phyloP scores from a whole-genome alignment of 2,113 vertebrate species.

The Anhinga anhinga region DNA sequence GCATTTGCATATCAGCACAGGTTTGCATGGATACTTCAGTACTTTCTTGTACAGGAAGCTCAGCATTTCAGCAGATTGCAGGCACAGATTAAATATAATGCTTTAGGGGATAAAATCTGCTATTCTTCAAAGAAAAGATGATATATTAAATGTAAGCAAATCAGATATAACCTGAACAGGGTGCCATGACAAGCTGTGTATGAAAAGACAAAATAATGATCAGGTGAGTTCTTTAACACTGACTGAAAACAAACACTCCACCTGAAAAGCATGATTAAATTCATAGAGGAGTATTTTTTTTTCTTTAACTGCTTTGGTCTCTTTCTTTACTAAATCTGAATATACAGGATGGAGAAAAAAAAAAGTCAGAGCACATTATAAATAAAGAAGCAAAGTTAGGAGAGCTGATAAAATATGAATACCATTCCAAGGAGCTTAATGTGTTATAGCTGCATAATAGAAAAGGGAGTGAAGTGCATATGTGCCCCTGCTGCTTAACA shows the following conservation, averaged over 20 bases:
- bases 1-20: neutral
- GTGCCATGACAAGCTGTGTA: neutral
- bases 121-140: neutral
- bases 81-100: neutral
- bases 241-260: neutral
- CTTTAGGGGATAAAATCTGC: neutral
- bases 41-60: neutral
- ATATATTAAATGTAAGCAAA: neutral
- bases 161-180: neutral
- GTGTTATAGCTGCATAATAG: constrained; percentile 54
- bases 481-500: constrained; percentile 48
- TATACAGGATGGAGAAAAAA: neutral
- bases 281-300: neutral
- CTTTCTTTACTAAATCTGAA: constrained; percentile 44
- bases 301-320: neutral
- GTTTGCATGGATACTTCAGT: neutral
- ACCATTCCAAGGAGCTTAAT: constrained; percentile 60
- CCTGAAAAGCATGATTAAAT: constrained; percentile 22
- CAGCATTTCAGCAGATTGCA: neutral
- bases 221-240: neutral
- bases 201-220: neutral
- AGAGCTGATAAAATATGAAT: constrained; percentile 68
- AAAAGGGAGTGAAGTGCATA: constrained; percentile 35
- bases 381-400: constrained; percentile 44
- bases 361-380: neutral